phyloP scores from a whole-genome alignment of 2,888 invertebrate species.

The Apodemia zela region DNA sequence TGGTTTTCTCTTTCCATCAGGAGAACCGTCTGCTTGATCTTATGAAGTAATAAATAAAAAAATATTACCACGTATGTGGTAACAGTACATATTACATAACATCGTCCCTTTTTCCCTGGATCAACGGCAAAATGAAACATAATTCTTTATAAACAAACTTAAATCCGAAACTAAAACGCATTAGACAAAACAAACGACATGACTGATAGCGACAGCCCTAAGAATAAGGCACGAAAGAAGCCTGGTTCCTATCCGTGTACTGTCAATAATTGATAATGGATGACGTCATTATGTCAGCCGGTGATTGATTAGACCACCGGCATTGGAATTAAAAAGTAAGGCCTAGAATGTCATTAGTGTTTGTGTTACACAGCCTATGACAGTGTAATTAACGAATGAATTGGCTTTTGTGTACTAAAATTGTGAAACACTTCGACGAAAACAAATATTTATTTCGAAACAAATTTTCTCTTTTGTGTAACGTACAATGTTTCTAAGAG shows the following conservation, averaged over 20 bases:
- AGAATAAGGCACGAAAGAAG: constrained; percentile 59
- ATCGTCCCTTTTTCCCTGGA: neutral
- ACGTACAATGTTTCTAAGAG: neutral
- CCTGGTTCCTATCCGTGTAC: constrained; percentile 62
- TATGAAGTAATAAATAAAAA: no score
- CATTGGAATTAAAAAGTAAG: constrained; percentile 33
- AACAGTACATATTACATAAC: no score
- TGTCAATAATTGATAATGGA: constrained; percentile 79
- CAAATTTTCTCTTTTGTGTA: neutral
- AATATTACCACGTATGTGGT: no score
- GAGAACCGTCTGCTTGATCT: no score
- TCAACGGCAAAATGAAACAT: constrained; percentile 7
- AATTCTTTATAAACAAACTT: constrained; percentile 21
- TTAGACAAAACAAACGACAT: constrained; percentile 20
- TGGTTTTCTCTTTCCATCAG: no score
- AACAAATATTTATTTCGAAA: neutral
- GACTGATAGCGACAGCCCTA: constrained; percentile 26
- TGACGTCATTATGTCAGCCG: constrained; percentile 72
- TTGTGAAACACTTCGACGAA: neutral
- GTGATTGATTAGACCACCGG: constrained; percentile 69
- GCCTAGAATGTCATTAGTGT: constrained; percentile 17
- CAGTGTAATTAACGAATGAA: constrained; percentile 12
- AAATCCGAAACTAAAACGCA: constrained; percentile 19
- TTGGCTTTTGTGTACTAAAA: neutral
- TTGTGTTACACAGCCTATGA: constrained; percentile 2